These are phyloP conservation scores for Drosophila lacicola DNA, from an alignment of 2,888 invertebrate species.

Conservation along the genomic window DNA sequence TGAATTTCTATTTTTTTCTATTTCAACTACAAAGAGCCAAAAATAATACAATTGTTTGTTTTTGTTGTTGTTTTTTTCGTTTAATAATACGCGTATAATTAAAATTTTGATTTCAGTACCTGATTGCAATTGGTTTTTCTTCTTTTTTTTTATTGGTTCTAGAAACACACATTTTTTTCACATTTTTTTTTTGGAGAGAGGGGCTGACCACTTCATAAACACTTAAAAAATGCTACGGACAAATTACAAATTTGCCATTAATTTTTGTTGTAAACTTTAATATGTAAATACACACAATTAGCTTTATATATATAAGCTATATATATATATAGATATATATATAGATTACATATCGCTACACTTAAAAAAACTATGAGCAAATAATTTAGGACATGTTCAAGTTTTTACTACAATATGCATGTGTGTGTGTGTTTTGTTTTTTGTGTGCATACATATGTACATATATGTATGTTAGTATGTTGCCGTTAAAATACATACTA, in stretches of 20 bases:
- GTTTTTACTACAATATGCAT: constrained; percentile 30
- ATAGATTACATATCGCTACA: constrained; percentile 35
- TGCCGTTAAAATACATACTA: constrained; percentile 13
- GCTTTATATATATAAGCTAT: constrained; percentile 36
- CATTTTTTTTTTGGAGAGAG: not conserved
- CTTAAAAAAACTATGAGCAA: constrained; percentile 67
- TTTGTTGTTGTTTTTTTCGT: not conserved
- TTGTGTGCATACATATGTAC: constrained; percentile 40
- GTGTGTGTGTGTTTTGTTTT: not conserved
- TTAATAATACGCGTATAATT: constrained; percentile 31
- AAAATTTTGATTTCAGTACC: constrained; percentile 80
- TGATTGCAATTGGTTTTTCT: constrained; percentile 70
- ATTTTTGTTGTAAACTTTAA: constrained; percentile 71
- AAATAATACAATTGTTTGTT: constrained; percentile 27
- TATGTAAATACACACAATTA: constrained; percentile 79
- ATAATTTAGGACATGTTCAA: constrained; percentile 58
- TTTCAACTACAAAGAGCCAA: constrained; percentile 24
- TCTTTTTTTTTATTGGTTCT: constrained; percentile 26
- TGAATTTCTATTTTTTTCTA: constrained; percentile 1
- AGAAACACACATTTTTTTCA: constrained; percentile 58
- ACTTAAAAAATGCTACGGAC: constrained; percentile 67
- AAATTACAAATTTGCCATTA: constrained; percentile 28
- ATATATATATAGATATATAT: constrained; percentile 10
- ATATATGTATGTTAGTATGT: constrained; percentile 29
- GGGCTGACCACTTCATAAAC: constrained; percentile 30